Evolutionary conservation across 1,140 invertebrate species (phyloP).

Genomic region (Cardiocondyla obscurior): DNA sequence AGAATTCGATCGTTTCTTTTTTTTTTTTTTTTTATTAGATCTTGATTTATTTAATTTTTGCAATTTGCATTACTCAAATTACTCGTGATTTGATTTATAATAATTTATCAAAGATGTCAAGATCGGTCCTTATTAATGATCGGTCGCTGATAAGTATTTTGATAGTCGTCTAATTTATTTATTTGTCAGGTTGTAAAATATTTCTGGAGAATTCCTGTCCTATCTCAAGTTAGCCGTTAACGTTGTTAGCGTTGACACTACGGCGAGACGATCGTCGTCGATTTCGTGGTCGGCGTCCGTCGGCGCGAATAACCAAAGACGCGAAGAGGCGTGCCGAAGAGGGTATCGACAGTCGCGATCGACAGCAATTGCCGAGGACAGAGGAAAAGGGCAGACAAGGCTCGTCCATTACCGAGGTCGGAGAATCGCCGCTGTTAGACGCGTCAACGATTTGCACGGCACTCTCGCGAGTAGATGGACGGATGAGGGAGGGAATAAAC

Average conservation of each 20-base stretch:
- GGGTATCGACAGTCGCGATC: constrained; percentile 42
- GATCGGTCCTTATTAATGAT: too few species aligned
- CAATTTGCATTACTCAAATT: neutral
- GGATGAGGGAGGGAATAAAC: constrained; percentile 2
- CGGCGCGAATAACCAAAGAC: constrained; percentile 12
- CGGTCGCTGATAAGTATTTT: neutral
- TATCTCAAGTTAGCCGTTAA: neutral
- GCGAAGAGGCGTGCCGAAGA: constrained; percentile 19
- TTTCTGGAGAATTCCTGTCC: constrained; percentile 2
- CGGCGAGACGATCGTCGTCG: constrained; percentile 32
- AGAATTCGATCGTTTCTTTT: neutral
- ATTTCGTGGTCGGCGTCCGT: constrained; percentile 19
- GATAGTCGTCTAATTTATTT: neutral
- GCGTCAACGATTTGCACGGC: constrained; percentile 66
- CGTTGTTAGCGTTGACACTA: constrained; percentile 24
- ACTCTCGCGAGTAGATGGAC: constrained; percentile 20
- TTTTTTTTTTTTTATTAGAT: neutral
- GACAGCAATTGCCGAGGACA: constrained; percentile 50
- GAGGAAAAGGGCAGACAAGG: constrained; percentile 66
- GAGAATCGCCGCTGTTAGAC: constrained; percentile 59
- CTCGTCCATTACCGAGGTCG: constrained; percentile 73
- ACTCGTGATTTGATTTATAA: neutral
- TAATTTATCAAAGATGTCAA: too few species aligned
- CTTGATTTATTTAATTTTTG: neutral
- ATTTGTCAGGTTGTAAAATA: neutral